Base-by-base conservation (phyloP, 2,113 vertebrate genomes). In the Synodontis membranacea region DNA sequence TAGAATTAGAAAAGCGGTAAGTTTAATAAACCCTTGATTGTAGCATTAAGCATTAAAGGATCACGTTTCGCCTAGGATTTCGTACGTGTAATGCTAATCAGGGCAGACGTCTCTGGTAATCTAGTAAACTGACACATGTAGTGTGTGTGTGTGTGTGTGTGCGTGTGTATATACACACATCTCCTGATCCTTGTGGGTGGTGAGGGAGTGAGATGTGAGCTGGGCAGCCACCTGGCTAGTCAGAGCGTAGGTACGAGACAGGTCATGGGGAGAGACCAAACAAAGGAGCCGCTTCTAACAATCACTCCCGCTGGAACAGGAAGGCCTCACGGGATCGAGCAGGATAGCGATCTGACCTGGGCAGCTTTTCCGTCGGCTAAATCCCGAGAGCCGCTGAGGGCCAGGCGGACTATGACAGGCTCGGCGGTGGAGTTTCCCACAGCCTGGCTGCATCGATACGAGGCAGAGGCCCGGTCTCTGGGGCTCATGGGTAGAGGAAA, bases 301-400 rank as follows among this genome's bases (percentile, higher is more conserved):
- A 90, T 88, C 64, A 31, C 37, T 58, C 87, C 72, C 37, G 74
- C 79, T 86, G 88, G 86, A 90, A 89, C 85, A 88, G 89, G 87
- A 91, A 88, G 81, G 68, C 83, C 81, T 82, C 87, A 79, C 31
- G 54, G 84, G 88, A 87, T 84, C 85, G 39, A 64, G 28, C 44
- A 9, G 85, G 89, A 90, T 85, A 70, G 60, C 85, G 86, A 92
- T 89, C 90, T 90, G 88, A 90, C 89, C 89, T 80, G 88, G 88
- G 86, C 89, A 87, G 86, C 54, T 56, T 88, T 92, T 92, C 89
- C 83, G 83, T 62, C 37, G 52, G 74, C 48, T 88, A 81, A 78
- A 82, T 72, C 83, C 62, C 42, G 87, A 79, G 17, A 52, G 68
- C 80, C 48, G 44, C 81, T 48, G 25, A 56, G 58, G 83, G 81